Percentiles rank a stretch among this genome's conserved stretches.
Evolutionary conservation across 2,113 vertebrate species (phyloP).

Genomic region (Hyperopisus bebe): DNA sequence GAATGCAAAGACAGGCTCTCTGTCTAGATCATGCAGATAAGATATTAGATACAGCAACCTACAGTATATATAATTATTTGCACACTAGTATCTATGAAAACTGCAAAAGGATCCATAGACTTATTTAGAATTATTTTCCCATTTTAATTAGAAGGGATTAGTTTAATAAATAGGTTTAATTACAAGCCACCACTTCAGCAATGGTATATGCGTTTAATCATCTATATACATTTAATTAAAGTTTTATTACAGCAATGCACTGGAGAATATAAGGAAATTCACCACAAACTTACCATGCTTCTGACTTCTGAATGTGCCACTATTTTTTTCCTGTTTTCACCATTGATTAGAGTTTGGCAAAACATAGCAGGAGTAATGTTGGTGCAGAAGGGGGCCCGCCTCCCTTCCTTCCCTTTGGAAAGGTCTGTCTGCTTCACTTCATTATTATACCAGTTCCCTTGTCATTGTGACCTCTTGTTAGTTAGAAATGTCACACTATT

Average conservation of each 20-base stretch:
- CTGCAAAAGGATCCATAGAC: background rate
- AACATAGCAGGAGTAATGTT: constrained; percentile 89
- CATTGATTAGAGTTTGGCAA: constrained; percentile 78
- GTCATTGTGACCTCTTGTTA: background rate
- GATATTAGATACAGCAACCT: background rate
- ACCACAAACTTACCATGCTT: background rate
- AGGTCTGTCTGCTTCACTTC: constrained; percentile 61
- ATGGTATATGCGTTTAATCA: background rate
- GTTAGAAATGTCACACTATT: background rate
- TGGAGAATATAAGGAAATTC: background rate
- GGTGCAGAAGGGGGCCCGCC: constrained; percentile 96
- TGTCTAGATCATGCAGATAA: background rate
- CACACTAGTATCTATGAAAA: background rate
- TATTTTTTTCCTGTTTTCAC: background rate
- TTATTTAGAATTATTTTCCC: background rate
- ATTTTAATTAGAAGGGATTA: background rate
- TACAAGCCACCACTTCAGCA: background rate
- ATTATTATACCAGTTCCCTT: background rate
- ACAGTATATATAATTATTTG: background rate
- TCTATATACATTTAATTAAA: background rate
- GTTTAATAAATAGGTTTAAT: background rate
- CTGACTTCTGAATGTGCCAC: background rate
- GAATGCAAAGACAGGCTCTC: background rate
- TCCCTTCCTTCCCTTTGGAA: constrained; percentile 92
- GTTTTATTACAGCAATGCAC: background rate